Conservation (phyloP, 2,888 invertebrate genomes). For the Oegoconia quadripuncta region DNA sequence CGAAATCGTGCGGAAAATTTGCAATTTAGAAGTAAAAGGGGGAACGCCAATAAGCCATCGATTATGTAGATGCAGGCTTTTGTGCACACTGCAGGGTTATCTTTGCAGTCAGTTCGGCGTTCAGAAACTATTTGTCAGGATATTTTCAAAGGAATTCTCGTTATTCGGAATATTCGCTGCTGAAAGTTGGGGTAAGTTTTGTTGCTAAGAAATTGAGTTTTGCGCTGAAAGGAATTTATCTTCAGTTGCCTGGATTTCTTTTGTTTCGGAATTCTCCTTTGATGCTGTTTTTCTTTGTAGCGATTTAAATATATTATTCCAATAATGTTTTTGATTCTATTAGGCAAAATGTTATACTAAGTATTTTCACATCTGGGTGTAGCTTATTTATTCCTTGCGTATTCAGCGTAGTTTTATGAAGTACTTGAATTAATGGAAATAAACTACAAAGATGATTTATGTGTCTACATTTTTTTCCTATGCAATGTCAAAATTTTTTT, state of each 20-base stretch:
- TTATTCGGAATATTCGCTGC: constrained; percentile 30
- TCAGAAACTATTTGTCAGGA: constrained; percentile 66
- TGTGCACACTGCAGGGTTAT: constrained; percentile 68
- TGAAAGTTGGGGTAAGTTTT: constrained; percentile 30
- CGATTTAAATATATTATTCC: background rate
- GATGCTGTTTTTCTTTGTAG: background rate
- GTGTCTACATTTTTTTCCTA: background rate
- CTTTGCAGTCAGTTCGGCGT: constrained; percentile 61
- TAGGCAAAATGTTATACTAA: too few species aligned
- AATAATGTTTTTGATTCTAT: background rate
- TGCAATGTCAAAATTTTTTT: too few species aligned
- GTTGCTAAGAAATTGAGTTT: background rate
- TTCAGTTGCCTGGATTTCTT: background rate
- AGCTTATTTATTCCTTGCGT: too few species aligned
- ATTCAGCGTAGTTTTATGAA: too few species aligned
- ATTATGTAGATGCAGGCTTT: constrained; percentile 75
- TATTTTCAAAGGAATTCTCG: constrained; percentile 50
- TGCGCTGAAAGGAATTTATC: background rate
- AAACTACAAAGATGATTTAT: too few species aligned
- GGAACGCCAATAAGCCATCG: constrained; percentile 77
- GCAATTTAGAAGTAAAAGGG: constrained; percentile 76
- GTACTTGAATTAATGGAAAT: too few species aligned
- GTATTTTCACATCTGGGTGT: too few species aligned
- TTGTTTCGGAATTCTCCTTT: background rate
- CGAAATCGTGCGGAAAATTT: constrained; percentile 78